These are phyloP conservation scores for Nezara viridula DNA, from an alignment of 2,888 invertebrate genomes.

Conservation along the genomic window DNA sequence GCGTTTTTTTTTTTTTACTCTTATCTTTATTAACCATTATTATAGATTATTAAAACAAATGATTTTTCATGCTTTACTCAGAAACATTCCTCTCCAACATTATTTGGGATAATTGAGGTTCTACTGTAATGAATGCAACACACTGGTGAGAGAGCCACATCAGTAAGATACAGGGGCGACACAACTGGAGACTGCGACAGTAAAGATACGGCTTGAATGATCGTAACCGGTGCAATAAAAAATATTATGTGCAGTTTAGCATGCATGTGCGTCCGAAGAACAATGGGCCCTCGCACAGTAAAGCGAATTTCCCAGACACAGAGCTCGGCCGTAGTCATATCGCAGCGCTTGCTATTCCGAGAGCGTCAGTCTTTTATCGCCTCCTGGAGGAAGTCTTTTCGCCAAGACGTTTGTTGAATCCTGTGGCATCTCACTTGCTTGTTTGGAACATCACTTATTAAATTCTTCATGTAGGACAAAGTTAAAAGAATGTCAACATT, in stretches of 20 bases:
- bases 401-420: background rate
- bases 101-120: no score
- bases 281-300: background rate
- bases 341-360: background rate
- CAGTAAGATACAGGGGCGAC: background rate
- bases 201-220: constrained; percentile 11
- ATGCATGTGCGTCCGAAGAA: background rate
- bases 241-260: constrained; percentile 9
- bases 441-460: background rate
- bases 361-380: background rate
- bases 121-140: background rate
- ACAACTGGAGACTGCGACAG: background rate
- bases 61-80: no score
- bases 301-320: constrained; percentile 7
- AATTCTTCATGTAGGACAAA: background rate
- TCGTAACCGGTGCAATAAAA: background rate
- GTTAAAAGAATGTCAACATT: background rate
- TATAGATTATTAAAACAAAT: no score
- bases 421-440: background rate
- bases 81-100: no score
- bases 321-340: background rate
- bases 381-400: background rate
- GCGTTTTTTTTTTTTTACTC: no score
- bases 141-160: background rate
- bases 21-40: no score